Evolutionary conservation across 2,888 invertebrate species (phyloP).

Genomic region (Coleophora deauratella): DNA sequence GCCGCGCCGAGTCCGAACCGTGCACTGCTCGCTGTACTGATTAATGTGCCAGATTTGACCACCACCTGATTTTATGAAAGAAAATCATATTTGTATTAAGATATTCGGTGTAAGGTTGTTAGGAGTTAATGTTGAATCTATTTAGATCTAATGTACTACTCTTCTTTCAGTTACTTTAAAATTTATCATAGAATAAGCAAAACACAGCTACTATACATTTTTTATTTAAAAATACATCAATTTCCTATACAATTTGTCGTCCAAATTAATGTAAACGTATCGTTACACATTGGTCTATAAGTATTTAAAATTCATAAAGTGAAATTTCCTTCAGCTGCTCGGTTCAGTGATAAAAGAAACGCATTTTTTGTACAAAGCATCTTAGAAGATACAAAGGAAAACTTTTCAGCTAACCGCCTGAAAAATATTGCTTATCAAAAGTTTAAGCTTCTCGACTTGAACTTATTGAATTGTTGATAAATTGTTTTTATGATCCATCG

Average conservation of each 20-base stretch:
- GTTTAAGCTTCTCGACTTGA: conserved; percentile 54
- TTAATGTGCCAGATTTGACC: conserved; percentile 39
- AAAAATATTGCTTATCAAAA: conserved; percentile 65
- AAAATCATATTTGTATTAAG: conserved; percentile 20
- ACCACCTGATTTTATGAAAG: conserved; percentile 31
- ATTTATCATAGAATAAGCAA: no score
- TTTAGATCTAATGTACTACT: no score
- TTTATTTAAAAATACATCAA: no score
- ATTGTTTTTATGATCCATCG: no score
- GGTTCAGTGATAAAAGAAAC: conserved; percentile 5
- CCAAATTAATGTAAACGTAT: no score
- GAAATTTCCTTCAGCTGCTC: not conserved
- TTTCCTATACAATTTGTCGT: no score
- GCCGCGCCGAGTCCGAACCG: no score
- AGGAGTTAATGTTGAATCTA: not conserved
- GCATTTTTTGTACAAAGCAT: conserved; percentile 18
- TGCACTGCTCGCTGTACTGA: conserved; percentile 10
- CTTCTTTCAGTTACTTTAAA: no score
- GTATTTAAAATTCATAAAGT: no score
- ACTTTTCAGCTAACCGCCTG: conserved; percentile 52
- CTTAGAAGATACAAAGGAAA: conserved; percentile 36
- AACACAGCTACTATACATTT: no score
- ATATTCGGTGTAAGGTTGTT: not conserved
- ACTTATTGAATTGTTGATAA: no score
- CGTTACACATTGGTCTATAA: no score